phyloP scores from a whole-genome alignment of 2,888 invertebrate genomes.

The Chymomyza procnemis region DNA sequence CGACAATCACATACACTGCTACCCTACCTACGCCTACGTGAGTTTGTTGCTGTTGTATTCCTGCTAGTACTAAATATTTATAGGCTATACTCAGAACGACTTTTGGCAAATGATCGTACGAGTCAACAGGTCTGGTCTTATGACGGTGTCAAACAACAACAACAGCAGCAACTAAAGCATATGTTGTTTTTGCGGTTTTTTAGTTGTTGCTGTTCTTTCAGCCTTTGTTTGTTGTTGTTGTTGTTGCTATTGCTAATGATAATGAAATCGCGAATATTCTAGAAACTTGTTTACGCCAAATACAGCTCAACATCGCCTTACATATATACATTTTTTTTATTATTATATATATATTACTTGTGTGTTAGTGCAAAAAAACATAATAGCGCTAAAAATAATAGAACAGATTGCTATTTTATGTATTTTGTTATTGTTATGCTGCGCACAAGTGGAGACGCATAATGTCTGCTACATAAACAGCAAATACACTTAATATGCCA shows the following conservation, averaged over 20 bases:
- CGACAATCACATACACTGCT: conserved; percentile 23
- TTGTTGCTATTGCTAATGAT: conserved; percentile 38
- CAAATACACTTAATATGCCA: neutral
- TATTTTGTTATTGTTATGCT: neutral
- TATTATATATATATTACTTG: too few species aligned
- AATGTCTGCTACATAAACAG: neutral
- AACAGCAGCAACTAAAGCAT: conserved; percentile 32
- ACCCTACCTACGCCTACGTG: neutral
- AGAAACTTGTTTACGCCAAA: conserved; percentile 74
- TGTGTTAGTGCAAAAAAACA: conserved; percentile 38
- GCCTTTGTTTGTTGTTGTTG: conserved; percentile 36
- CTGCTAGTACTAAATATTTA: conserved; percentile 4
- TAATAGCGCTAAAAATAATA: conserved; percentile 55
- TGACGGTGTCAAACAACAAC: conserved; percentile 33
- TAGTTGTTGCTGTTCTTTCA: conserved; percentile 12
- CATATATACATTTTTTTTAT: conserved; percentile 23
- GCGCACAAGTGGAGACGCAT: neutral
- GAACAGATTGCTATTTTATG: neutral
- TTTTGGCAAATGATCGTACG: conserved; percentile 47
- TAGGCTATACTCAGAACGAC: conserved; percentile 21
- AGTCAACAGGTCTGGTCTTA: conserved; percentile 48
- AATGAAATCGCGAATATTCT: conserved; percentile 65
- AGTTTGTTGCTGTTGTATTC: conserved; percentile 18
- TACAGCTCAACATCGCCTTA: conserved; percentile 27
- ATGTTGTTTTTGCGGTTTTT: conserved; percentile 11